Evolutionary conservation across 2,113 vertebrate species (phyloP), one percentile per base, ranked within the genome.

Genomic region (Corythornis madagascariensis): DNA sequence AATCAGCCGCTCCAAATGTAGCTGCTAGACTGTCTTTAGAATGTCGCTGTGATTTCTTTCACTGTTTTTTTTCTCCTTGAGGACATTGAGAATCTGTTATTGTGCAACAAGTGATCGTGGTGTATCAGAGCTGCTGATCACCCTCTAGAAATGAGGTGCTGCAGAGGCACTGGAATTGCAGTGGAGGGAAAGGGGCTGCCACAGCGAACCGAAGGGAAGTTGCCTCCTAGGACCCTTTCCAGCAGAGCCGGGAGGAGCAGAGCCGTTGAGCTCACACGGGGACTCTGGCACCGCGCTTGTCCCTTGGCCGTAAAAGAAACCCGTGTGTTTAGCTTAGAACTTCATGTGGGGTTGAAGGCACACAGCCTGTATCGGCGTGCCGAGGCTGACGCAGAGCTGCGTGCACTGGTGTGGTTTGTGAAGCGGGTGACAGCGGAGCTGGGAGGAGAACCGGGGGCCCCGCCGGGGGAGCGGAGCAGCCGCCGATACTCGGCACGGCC

Each of bases 391-490:
- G 80, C 83, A 59, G 16, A 85, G 77, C 52, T 25, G 52, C 21
- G 59, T 69, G 80, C 43, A 35, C 12, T 63, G 40, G 3, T 87
- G 67, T 53, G 90, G 83, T 84, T 94, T 79, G 40, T 90, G 48
- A 77, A 81, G 87, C 4, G 95, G 95, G 89, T 95, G 97, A 90
- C 73, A 38, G 95, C 22, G 2, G 93, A 71, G 60, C 94, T 88
- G 94, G 86, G 74, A 88, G 84, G 85, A 50, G 91, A 84, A 56
- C 76, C 3, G 2, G 87, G 97, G 97, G 98, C 98, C 98, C 97
- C 5, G 16, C 53, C 14, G 89, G 95, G 97, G 98, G 97, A 97
- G 83, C 47, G 17, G 72, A 74, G 94, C 11, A 18, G 82, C 35
- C 63, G 45, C 80, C 19, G 61, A 86, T 86, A 88, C 74, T 87